Evolutionary conservation across 1,140 invertebrate species (phyloP), one percentile per base, ranked within the genome.

Genomic region (Arctopsyche grandis): DNA sequence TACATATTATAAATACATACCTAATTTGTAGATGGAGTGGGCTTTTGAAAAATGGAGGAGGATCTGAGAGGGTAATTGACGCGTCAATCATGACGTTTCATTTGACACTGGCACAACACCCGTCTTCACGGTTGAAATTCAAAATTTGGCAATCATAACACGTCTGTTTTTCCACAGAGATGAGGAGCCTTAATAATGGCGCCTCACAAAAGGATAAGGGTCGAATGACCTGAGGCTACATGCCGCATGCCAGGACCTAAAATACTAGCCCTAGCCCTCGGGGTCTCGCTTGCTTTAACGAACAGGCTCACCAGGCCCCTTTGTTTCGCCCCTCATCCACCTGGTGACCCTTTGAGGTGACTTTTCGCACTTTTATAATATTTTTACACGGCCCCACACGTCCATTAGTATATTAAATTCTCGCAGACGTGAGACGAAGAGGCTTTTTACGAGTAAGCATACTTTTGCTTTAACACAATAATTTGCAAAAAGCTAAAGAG

Each of bases 91-190:
- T 22, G 10, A 29, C 16, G n/a, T 75, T 75, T 75, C 19, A 58
- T 75, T 24, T 16, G 73, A 75, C 24, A 58, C 73, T 38, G 29
- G 29, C 29, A 38, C 29, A 38, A 38, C 29, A 38, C 29, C 7
- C 29, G 29, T 38, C 29, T 38, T 38, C 29, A 38, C 29, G 29
- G 29, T 38, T 38, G 46, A 75, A 21, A 1, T 22, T 12, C 14
- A 74, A 44, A 19, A 46, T 48, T 75, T 46, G 21, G 73, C 73
- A 75, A 60, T 75, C 73, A 75, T 75, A 75, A 75, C 73, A 60
- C 52, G 24, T 16, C 22, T 58, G 22, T 38, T 60, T 75, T 75
- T 75, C 48, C 73, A 75, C 43, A 26, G 44, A 75, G 43, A 75
- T 75, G 73, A 75, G 48, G 73, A 46, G 46, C 69, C 29, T 43